These are phyloP conservation scores for human (Homo sapiens) DNA, from an alignment of 2,113 vertebrate genomes.

Conservation along the genomic window DNA sequence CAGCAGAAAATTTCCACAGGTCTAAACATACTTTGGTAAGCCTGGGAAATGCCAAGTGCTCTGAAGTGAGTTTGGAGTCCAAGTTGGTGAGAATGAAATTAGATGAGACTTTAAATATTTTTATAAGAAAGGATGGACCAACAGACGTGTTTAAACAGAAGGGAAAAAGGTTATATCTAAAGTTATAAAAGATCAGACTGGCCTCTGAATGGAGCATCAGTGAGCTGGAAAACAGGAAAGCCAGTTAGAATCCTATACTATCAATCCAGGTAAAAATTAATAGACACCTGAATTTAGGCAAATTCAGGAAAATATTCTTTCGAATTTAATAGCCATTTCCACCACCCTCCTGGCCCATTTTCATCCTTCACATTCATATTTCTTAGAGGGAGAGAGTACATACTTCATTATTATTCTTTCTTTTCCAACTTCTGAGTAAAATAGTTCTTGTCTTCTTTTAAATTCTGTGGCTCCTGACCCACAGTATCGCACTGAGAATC, in stretches of 20 bases:
- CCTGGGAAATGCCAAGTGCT: not conserved
- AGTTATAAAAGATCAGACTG: not conserved
- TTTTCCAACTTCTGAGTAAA: not conserved
- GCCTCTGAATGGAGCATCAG: not conserved
- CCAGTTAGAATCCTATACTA: not conserved
- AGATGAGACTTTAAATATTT: not conserved
- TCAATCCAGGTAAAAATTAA: not conserved
- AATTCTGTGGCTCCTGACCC: not conserved
- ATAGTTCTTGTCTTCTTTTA: not conserved
- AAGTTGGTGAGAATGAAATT: not conserved
- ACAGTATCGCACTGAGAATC: not conserved
- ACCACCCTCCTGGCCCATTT: not conserved
- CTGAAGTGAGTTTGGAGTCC: not conserved
- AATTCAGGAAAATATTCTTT: not conserved
- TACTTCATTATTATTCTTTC: not conserved
- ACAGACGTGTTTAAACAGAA: not conserved
- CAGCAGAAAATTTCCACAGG: not conserved
- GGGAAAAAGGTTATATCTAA: not conserved
- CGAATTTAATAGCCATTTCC: not conserved
- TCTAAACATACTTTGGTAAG: not conserved
- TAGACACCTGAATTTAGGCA: not conserved
- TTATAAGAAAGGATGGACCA: not conserved
- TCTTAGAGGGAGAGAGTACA: accelerated
- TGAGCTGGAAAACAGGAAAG: not conserved
- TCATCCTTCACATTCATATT: not conserved